These are phyloP conservation scores for Pluvianellus socialis DNA, from an alignment of 2,113 vertebrate genomes.

Conservation along the genomic window DNA sequence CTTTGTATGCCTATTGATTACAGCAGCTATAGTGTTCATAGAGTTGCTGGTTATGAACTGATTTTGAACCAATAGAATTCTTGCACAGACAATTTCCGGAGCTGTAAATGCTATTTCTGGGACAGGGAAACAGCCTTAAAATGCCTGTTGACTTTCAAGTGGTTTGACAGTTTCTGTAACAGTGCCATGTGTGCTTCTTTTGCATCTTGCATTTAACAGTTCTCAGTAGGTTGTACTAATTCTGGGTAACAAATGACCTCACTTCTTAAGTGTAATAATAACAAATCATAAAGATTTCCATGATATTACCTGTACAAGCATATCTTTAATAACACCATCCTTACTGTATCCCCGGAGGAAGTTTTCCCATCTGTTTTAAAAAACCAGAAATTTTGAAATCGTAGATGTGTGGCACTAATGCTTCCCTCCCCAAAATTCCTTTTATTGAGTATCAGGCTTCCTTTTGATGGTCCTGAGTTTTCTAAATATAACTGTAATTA, in stretches of 20 bases:
- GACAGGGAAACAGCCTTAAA: background rate
- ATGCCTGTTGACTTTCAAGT: background rate
- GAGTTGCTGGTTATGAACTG: background rate
- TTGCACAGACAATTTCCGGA: background rate
- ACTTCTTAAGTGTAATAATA: background rate
- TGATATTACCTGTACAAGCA: background rate
- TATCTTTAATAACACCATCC: background rate
- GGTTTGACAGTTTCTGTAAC: background rate
- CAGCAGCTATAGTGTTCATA: background rate
- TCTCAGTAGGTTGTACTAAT: background rate
- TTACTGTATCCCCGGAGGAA: background rate
- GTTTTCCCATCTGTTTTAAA: background rate
- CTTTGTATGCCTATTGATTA: background rate
- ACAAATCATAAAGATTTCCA: background rate
- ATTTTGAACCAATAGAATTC: background rate
- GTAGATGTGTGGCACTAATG: accelerated
- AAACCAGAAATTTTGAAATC: background rate
- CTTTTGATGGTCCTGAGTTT: background rate
- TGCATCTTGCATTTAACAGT: background rate
- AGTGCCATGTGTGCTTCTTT: background rate
- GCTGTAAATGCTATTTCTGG: background rate
- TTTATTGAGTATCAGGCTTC: background rate
- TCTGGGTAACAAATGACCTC: background rate
- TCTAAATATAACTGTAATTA: background rate
- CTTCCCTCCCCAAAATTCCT: background rate